A percentile compares a stretch with the other conserved stretches of the same genome.
Conservation (phyloP, 2,888 invertebrate genomes). For the Drosophila leonis region DNA sequence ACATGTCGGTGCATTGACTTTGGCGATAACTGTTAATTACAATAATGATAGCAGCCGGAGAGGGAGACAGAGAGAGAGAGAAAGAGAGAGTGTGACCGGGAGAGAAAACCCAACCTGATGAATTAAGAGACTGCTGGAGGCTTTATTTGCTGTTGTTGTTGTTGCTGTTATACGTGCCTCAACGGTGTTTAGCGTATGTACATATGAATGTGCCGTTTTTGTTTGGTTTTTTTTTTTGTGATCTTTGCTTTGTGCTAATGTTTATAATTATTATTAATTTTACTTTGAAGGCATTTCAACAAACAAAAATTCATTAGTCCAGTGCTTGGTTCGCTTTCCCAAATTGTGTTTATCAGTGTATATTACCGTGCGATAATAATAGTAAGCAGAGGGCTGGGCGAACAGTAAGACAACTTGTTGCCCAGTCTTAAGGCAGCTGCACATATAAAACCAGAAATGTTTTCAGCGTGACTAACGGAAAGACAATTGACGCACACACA, state of each 20-base stretch:
- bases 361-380: conserved; percentile 44
- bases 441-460: conserved; percentile 61
- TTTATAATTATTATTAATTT: conserved; percentile 52
- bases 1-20: conserved; percentile 67
- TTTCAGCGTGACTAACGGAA: conserved; percentile 63
- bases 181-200: conserved; percentile 37
- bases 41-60: conserved; percentile 30
- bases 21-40: conserved; percentile 57
- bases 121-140: conserved; percentile 11
- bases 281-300: conserved; percentile 24
- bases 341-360: conserved; percentile 42
- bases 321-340: conserved; percentile 32
- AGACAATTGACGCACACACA: conserved; percentile 45
- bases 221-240: neutral
- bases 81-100: neutral
- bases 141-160: conserved; percentile 1
- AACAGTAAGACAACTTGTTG: conserved; percentile 53
- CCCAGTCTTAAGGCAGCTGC: conserved; percentile 52
- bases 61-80: conserved; percentile 6
- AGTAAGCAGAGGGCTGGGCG: neutral
- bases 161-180: conserved; percentile 9
- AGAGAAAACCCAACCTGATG: conserved; percentile 12
- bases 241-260: conserved; percentile 32
- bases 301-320: conserved; percentile 21
- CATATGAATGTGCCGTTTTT: conserved; percentile 12